Conservation (phyloP, 2,113 vertebrate genomes). For the Sisor rabdophorus region DNA sequence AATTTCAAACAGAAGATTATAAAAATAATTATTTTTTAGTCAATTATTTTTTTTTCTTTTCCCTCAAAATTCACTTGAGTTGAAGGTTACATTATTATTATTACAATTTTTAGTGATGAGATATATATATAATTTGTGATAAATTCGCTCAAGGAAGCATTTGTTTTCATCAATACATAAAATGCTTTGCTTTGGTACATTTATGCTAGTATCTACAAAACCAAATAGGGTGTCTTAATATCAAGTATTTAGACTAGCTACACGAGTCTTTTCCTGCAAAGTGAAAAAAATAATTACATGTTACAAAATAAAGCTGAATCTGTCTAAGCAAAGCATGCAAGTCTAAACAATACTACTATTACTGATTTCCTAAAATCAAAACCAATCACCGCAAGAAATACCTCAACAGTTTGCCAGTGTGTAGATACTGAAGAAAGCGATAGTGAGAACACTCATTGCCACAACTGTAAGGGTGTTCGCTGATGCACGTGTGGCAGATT, state of each 20-base stretch:
- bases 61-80: too few species aligned
- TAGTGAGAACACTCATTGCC: slow-evolving; percentile 88
- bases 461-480: slow-evolving; percentile 89
- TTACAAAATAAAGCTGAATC: slow-evolving; percentile 43
- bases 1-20: too few species aligned
- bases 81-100: too few species aligned
- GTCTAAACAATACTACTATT: slow-evolving; percentile 82
- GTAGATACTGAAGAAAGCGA: slow-evolving; percentile 86
- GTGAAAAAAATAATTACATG: slow-evolving; percentile 65
- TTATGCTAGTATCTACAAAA: slow-evolving; percentile 71
- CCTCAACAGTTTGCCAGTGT: slow-evolving; percentile 93
- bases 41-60: too few species aligned
- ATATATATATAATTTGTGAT: background rate
- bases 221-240: slow-evolving; percentile 43
- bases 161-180: slow-evolving; percentile 47
- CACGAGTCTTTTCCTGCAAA: slow-evolving; percentile 28
- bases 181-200: slow-evolving; percentile 52
- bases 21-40: too few species aligned
- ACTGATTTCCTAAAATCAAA: slow-evolving; percentile 88
- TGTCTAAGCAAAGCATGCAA: slow-evolving; percentile 88
- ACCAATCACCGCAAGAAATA: slow-evolving; percentile 98
- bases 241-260: slow-evolving; percentile 11
- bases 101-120: too few species aligned
- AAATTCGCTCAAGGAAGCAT: slow-evolving; percentile 51
- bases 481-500: slow-evolving; percentile 91